phyloP scores from a whole-genome alignment of 37 sponge, comb jelly and placozoan genomes.

The Hormiphora californensis region DNA sequence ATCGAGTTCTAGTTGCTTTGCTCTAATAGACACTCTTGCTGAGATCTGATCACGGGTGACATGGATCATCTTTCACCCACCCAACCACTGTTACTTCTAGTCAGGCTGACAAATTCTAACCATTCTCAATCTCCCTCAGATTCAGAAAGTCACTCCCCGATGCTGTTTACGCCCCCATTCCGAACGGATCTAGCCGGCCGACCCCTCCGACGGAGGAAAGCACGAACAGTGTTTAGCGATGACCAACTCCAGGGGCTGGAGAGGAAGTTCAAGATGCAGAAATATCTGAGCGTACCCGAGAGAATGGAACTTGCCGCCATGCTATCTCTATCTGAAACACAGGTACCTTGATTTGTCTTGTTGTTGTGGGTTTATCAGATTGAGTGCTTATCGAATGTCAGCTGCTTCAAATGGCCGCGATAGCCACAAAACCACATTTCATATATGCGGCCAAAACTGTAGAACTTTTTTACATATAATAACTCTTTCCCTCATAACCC shows the following conservation, averaged over 20 bases:
- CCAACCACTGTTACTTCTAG: too few relatives aligned
- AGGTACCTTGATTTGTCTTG: constrained; percentile 57
- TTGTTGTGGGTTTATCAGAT: not conserved
- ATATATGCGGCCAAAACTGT: too few relatives aligned
- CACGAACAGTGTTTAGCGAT: constrained; percentile 89
- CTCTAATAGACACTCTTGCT: too few relatives aligned
- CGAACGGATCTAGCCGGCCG: constrained; percentile 25
- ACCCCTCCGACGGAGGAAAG: constrained; percentile 64
- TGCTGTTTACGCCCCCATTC: constrained; percentile 39
- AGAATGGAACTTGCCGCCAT: constrained; percentile 75
- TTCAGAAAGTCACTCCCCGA: not conserved
- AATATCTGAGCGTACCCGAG: constrained; percentile 90
- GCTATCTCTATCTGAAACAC: constrained; percentile 85
- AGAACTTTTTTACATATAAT: too few relatives aligned
- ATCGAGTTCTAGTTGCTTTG: too few relatives aligned
- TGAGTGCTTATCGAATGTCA: too few relatives aligned
- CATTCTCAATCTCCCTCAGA: not conserved
- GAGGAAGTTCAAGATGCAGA: constrained; percentile 79
- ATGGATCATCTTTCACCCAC: too few relatives aligned
- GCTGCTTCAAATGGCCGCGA: too few relatives aligned
- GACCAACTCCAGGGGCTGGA: constrained; percentile 89
- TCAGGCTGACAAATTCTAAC: not conserved
- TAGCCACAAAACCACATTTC: too few relatives aligned
- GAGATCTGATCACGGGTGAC: too few relatives aligned
- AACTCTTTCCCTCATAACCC: too few relatives aligned